Percentiles rank a stretch among this genome's conserved stretches.
Conservation (phyloP, 2,113 vertebrate genomes). For the Elanus axillaris region DNA sequence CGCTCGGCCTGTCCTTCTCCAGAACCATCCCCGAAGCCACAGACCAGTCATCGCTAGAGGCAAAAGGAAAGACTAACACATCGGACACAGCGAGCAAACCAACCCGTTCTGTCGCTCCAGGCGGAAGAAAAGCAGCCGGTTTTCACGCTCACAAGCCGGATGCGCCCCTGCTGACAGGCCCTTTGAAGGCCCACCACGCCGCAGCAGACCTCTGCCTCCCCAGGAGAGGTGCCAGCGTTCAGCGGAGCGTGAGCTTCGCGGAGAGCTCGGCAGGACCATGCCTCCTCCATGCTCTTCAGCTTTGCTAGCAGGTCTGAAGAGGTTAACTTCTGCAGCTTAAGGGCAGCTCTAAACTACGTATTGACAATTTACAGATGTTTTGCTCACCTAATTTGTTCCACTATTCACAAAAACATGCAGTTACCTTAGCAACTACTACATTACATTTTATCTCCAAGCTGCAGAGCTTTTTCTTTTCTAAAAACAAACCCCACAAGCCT, state of each 20-base stretch:
- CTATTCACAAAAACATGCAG: slow-evolving; percentile 63
- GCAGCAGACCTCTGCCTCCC: rapidly evolving
- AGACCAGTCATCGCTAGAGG: rapidly evolving
- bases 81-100: rapidly evolving
- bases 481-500: slow-evolving; percentile 39
- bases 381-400: slow-evolving; percentile 73
- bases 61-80: not conserved
- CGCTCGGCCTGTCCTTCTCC: not conserved
- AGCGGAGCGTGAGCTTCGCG: rapidly evolving
- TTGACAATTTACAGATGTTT: slow-evolving; percentile 70
- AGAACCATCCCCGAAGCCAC: not conserved
- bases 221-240: not conserved
- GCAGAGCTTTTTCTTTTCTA: slow-evolving; percentile 62
- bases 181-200: not conserved
- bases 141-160: not conserved
- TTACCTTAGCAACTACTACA: slow-evolving; percentile 75
- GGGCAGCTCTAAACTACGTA: slow-evolving; percentile 20
- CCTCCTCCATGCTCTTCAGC: not conserved
- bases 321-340: slow-evolving; percentile 31
- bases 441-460: slow-evolving; percentile 71
- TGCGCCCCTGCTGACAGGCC: not conserved
- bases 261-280: not conserved
- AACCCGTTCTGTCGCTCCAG: rapidly evolving
- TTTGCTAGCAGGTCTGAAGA: not conserved
- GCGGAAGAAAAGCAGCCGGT: too few relatives aligned